Evolutionary conservation across 2,888 invertebrate species (phyloP).

Genomic region (Polylopha cassiicola): DNA sequence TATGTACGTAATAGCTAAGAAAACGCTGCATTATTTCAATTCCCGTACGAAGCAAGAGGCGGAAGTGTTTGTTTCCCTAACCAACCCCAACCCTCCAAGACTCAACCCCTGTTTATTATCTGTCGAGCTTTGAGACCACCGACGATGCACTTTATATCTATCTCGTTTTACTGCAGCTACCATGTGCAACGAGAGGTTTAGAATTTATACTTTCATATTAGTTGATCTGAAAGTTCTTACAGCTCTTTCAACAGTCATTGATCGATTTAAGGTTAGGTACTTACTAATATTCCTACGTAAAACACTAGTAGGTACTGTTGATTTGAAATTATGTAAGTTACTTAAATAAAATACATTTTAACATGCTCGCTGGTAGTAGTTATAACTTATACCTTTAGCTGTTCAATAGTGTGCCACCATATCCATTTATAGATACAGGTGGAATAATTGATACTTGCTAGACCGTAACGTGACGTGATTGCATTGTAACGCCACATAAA

Average conservation of each 20-base stretch:
- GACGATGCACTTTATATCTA: conserved; percentile 20
- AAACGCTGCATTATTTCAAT: conserved; percentile 11
- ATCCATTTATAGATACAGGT: not conserved
- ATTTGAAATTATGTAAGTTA: too few species aligned
- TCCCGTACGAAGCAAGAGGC: not conserved
- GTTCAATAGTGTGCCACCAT: too few species aligned
- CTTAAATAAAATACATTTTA: too few species aligned
- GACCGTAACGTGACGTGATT: conserved; percentile 15
- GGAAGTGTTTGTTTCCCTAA: conserved; percentile 34
- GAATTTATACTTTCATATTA: too few species aligned
- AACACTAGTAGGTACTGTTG: too few species aligned
- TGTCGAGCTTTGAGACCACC: conserved; percentile 19
- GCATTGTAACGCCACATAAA: conserved; percentile 9
- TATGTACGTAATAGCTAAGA: conserved; percentile 11
- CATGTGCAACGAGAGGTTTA: too few species aligned
- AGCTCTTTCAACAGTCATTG: too few species aligned
- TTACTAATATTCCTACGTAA: too few species aligned
- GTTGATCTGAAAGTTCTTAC: too few species aligned
- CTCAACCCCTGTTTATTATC: conserved; percentile 35
- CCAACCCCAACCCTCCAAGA: conserved; percentile 44
- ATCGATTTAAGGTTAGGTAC: too few species aligned
- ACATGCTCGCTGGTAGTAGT: too few species aligned
- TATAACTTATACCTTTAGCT: too few species aligned
- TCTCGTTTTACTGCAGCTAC: not conserved
- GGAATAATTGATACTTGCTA: conserved; percentile 5